phyloP scores from a whole-genome alignment of 2,888 invertebrate genomes.

The Philhelius pedissequus region DNA sequence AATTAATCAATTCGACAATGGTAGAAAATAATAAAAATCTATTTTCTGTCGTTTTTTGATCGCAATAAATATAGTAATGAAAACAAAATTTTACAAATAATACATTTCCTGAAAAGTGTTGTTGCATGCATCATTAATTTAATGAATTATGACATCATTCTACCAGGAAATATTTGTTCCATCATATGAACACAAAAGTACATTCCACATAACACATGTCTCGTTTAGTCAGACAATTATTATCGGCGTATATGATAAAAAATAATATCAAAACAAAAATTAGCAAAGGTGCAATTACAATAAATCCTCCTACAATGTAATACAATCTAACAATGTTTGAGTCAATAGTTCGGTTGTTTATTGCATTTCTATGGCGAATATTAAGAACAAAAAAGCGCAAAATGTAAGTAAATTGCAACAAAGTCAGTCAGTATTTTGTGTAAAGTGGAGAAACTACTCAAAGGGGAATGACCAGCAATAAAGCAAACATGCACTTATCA shows the following conservation, averaged over 20 bases:
- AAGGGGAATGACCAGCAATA: not conserved
- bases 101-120: no score
- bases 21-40: no score
- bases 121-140: no score
- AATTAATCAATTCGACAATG: no score
- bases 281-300: not conserved
- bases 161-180: no score
- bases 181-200: not conserved
- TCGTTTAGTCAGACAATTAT: not conserved
- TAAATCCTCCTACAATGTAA: not conserved
- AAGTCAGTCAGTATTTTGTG: not conserved
- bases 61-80: no score
- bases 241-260: not conserved
- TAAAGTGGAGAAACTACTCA: not conserved
- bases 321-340: not conserved
- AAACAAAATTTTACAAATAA: no score
- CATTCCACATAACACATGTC: not conserved
- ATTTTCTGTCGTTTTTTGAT: no score
- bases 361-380: not conserved
- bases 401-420: constrained; percentile 16
- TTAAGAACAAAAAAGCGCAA: not conserved
- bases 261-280: not conserved
- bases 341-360: not conserved
- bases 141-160: no score
- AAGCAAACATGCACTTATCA: constrained; percentile 13